phyloP scores from a whole-genome alignment of 2,797 vertebrate genomes.

The Rhinogobio ventralis region DNA sequence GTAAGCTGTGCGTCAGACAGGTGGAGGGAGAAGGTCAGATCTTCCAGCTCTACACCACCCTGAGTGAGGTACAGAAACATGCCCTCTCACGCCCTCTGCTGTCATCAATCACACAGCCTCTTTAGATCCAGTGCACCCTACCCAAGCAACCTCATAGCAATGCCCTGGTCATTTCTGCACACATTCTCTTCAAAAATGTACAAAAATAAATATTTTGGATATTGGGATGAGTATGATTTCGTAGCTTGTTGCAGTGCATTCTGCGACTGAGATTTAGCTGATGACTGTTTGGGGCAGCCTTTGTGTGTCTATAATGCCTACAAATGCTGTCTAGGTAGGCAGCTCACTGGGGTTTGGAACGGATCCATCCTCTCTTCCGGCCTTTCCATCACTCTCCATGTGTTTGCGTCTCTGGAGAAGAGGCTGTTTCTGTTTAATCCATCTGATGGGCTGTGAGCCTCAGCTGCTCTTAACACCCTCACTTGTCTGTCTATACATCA shows the following conservation, averaged over 20 bases:
- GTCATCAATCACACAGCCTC: neutral
- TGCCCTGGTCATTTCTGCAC: neutral
- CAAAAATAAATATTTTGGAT: no score
- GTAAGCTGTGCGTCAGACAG: constrained; percentile 96
- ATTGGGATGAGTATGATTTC: neutral
- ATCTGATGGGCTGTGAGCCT: neutral
- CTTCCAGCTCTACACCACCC: constrained; percentile 92
- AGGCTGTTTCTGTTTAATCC: constrained; percentile 16
- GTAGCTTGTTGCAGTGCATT: neutral
- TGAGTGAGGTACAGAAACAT: constrained; percentile 86
- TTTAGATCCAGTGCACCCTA: neutral
- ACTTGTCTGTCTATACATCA: neutral
- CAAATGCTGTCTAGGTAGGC: neutral
- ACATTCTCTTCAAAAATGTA: neutral
- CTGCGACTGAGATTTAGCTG: no score
- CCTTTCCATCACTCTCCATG: neutral
- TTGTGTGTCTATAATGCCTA: neutral
- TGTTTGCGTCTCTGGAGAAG: constrained; percentile 7
- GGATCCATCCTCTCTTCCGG: neutral
- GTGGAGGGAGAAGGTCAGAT: constrained; percentile 98
- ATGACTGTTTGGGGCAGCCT: no score
- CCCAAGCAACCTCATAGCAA: neutral
- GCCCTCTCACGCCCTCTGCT: neutral
- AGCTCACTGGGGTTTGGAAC: neutral
- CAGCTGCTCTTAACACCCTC: neutral